These are phyloP conservation scores for Isoperla grammatica DNA, from an alignment of 2,888 invertebrate genomes.

Conservation along the genomic window DNA sequence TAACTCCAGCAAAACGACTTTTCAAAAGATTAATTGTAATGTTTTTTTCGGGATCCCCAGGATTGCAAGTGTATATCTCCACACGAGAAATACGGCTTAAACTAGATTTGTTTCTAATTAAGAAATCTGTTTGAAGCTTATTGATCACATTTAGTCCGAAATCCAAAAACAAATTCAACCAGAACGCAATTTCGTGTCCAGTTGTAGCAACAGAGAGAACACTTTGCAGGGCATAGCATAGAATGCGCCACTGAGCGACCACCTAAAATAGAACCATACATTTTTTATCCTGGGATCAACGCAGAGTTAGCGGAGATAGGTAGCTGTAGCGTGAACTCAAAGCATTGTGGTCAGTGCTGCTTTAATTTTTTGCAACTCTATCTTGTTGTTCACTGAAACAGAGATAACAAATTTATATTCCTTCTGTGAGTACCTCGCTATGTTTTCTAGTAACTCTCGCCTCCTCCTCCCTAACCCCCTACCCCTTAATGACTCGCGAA, in stretches of 20 bases:
- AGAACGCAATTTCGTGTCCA: background rate
- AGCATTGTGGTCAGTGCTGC: background rate
- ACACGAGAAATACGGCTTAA: too few species aligned
- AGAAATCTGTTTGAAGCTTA: too few species aligned
- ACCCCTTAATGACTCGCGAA: background rate
- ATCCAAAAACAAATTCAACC: too few species aligned
- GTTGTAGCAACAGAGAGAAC: background rate
- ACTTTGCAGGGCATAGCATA: background rate
- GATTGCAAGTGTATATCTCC: too few species aligned
- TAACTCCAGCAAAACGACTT: too few species aligned
- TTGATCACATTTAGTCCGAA: too few species aligned
- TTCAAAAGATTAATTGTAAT: too few species aligned
- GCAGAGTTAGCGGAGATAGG: too few species aligned
- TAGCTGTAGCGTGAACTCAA: constrained; percentile 2
- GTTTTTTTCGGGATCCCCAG: too few species aligned
- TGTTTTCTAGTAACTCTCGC: constrained; percentile 9
- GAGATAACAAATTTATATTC: constrained; percentile 19
- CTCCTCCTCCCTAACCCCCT: background rate
- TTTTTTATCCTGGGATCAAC: background rate
- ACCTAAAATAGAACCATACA: background rate
- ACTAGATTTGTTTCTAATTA: too few species aligned
- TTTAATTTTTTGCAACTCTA: constrained; percentile 14
- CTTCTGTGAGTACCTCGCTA: constrained; percentile 10
- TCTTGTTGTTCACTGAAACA: constrained; percentile 12
- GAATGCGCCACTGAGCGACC: background rate